Evolutionary conservation across 2,113 vertebrate genomes (phyloP).

Genomic region (Xenopus borealis): DNA sequence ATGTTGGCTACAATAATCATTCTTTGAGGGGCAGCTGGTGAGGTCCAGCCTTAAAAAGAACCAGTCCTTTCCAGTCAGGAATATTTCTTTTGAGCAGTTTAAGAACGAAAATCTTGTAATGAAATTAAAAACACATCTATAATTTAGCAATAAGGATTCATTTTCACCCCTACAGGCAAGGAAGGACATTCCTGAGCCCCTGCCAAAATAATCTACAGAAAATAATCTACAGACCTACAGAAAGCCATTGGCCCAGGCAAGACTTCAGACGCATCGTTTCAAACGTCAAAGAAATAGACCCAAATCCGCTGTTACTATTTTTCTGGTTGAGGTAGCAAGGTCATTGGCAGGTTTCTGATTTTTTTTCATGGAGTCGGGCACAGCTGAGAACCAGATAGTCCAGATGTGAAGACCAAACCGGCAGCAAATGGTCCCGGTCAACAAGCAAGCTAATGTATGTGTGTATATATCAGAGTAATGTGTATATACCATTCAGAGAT

Average conservation of each 20-base stretch:
- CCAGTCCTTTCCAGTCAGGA: background rate
- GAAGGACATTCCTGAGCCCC: constrained; percentile 63
- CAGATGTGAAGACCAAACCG: background rate
- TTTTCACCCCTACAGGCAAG: constrained; percentile 58
- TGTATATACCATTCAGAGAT: too few relatives aligned
- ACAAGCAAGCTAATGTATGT: background rate
- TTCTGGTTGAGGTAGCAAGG: background rate
- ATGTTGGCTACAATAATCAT: too few relatives aligned
- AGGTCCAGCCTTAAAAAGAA: too few relatives aligned
- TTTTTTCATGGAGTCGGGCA: background rate
- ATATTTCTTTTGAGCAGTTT: constrained; percentile 54
- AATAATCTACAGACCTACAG: constrained; percentile 55
- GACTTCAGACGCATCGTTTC: constrained; percentile 42
- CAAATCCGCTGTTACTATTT: constrained; percentile 1
- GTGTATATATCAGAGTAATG: too few relatives aligned
- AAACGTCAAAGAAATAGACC: constrained; percentile 20
- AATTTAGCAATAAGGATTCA: constrained; percentile 57
- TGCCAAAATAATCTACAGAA: constrained; percentile 63
- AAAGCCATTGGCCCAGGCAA: constrained; percentile 49
- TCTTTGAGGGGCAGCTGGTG: too few relatives aligned
- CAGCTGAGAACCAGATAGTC: background rate
- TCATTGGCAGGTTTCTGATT: rapidly evolving
- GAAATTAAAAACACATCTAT: constrained; percentile 59
- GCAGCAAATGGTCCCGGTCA: background rate
- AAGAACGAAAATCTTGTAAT: constrained; percentile 45